These are phyloP conservation scores for Dicycla oo DNA, from an alignment of 2,888 invertebrate species.

Conservation along the genomic window DNA sequence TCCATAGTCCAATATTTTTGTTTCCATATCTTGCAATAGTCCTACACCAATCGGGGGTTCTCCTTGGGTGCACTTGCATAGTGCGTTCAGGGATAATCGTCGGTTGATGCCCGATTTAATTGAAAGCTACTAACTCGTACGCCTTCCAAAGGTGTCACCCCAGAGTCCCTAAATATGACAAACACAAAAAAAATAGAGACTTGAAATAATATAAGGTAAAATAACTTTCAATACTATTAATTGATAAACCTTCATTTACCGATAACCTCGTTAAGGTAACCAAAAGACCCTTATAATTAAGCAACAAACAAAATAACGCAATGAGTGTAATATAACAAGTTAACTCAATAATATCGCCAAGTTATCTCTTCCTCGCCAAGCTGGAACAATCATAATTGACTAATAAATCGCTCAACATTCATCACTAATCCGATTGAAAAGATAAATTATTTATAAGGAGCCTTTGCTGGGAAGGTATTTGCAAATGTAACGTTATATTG, in stretches of 20 bases:
- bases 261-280: constrained; percentile 6
- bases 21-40: too few species aligned
- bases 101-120: too few species aligned
- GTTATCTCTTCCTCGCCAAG: constrained; percentile 5
- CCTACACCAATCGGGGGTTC: too few species aligned
- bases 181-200: too few species aligned
- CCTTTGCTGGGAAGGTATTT: constrained; percentile 25
- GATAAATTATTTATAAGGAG: constrained; percentile 49
- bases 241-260: constrained; percentile 1
- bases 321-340: constrained; percentile 40
- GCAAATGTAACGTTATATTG: constrained; percentile 36
- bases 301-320: constrained; percentile 42
- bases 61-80: too few species aligned
- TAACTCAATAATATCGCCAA: constrained; percentile 35
- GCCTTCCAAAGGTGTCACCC: too few species aligned
- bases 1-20: too few species aligned
- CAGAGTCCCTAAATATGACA: too few species aligned
- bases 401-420: constrained; percentile 54
- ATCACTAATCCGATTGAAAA: constrained; percentile 54
- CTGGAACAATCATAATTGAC: constrained; percentile 45
- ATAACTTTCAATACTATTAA: background rate
- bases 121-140: too few species aligned
- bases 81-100: too few species aligned
- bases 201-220: background rate
- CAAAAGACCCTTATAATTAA: constrained; percentile 16